Evolutionary conservation across 1,140 invertebrate species (phyloP).

Genomic region (Panonychus citri): DNA sequence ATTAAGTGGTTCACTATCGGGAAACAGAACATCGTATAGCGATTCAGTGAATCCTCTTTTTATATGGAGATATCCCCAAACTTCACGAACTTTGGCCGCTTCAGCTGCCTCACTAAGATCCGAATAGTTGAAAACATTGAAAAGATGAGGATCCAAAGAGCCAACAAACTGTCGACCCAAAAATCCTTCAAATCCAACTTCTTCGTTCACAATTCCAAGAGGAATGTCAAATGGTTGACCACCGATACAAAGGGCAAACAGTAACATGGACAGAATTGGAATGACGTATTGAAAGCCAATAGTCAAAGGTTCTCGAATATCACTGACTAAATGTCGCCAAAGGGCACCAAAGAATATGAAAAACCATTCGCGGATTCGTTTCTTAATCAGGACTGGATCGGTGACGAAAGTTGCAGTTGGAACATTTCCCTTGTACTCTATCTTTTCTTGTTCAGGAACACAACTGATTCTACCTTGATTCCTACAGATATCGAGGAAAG

Average conservation of each 20-base stretch:
- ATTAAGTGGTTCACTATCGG: not conserved
- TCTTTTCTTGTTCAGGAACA: not conserved
- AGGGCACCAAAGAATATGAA: not conserved
- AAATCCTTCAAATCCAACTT: not conserved
- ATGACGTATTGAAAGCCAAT: slow-evolving; percentile 74
- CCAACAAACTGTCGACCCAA: not conserved
- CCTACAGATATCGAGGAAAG: slow-evolving; percentile 5
- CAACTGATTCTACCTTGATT: not conserved
- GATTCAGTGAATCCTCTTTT: slow-evolving; percentile 4
- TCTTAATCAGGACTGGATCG: not conserved
- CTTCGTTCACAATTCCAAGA: slow-evolving; percentile 29
- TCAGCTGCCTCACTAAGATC: not conserved
- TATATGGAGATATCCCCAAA: slow-evolving; percentile 13
- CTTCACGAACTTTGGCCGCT: slow-evolving; percentile 3
- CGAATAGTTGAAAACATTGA: not conserved
- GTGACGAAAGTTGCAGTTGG: not conserved
- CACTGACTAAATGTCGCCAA: slow-evolving; percentile 10
- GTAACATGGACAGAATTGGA: slow-evolving; percentile 69
- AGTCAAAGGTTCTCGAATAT: slow-evolving; percentile 23
- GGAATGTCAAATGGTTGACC: slow-evolving; percentile 57
- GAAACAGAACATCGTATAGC: not conserved
- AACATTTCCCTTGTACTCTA: not conserved
- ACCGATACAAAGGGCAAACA: slow-evolving; percentile 82
- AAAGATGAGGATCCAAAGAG: not conserved
- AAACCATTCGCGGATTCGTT: not conserved